phyloP scores from a whole-genome alignment of 2,888 invertebrate genomes.

The Ramazzottius varieornatus region DNA sequence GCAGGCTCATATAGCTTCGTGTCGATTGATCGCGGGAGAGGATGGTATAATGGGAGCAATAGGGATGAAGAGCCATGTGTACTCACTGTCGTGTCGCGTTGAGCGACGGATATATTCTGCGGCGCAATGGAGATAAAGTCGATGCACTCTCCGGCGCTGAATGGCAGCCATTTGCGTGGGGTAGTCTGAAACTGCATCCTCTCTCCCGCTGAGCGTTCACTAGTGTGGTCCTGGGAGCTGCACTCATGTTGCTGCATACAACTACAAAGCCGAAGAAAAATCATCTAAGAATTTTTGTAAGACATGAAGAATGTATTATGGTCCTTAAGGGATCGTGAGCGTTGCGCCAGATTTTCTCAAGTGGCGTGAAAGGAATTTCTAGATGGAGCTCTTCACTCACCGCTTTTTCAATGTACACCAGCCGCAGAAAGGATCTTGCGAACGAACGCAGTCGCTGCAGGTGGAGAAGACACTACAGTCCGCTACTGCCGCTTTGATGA shows the following conservation, averaged over 20 bases:
- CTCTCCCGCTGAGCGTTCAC: not conserved
- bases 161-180: slow-evolving; percentile 1
- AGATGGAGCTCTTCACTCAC: no score
- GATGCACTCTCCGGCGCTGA: not conserved
- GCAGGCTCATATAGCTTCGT: no score
- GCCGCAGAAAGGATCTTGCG: slow-evolving; percentile 1
- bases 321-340: no score
- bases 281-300: no score
- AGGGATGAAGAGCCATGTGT: no score
- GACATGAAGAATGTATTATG: no score
- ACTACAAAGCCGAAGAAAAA: not conserved
- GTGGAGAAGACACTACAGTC: not conserved
- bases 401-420: not conserved
- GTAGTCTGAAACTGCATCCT: not conserved
- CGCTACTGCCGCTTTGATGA: not conserved
- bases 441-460: not conserved
- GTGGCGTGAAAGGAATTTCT: no score
- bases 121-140: not conserved
- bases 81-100: not conserved
- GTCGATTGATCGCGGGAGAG: no score
- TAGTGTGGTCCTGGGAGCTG: not conserved
- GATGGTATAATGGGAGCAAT: no score
- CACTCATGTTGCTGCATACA: not conserved
- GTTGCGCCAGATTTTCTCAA: no score
- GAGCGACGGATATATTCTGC: not conserved